Evolutionary conservation across 2,113 vertebrate genomes (phyloP), one percentile per base, ranked within the genome.

Genomic region (Nansenia antarctica): DNA sequence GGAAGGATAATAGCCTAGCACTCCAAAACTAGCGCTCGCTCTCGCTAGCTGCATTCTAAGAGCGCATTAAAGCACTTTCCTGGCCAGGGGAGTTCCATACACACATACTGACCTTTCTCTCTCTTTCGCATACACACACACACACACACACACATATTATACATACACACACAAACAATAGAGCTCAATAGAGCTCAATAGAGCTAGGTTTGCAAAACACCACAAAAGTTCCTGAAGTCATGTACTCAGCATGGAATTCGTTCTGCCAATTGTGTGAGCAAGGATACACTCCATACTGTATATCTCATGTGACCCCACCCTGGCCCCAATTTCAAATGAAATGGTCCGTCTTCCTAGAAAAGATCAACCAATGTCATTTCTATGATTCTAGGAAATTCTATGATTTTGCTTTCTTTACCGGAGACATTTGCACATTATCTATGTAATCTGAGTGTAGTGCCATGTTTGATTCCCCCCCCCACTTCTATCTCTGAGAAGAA

Each of bases 1-100:
- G 66, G 27, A 60, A 65, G 65, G 69, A 77, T 68, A 37, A 77
- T 68, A 37, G 77, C 72, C 76, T 57, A 76, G 70, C 63, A 3
- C 78, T 80, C 84, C 65, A 58, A 80, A 74, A 81, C 0, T 7
- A 34, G 30, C 31, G 5, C 26, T 57, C 14, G 27, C 18, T 57
- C 26, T 57, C 29, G 24, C 4, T 26, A 29, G n/a, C n/a, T n/a
- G n/a, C n/a, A n/a, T n/a, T n/a, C n/a, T n/a, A n/a, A n/a, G n/a
- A n/a, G 45, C 45, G 20, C 45, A 49, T n/a, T 22, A 15, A 49
- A 49, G 45, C 35, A 37, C 35, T 37, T 5, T 37, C n/a, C n/a
- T n/a, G n/a, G n/a, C n/a, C n/a, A n/a, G n/a, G n/a, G n/a, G n/a
- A n/a, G n/a, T n/a, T 37, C 35, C 11, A 37, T 5, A 37, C 35